Evolutionary conservation across 1,140 invertebrate species (phyloP), one percentile per base, ranked within the genome.

Genomic region (Megalopta genalis): DNA sequence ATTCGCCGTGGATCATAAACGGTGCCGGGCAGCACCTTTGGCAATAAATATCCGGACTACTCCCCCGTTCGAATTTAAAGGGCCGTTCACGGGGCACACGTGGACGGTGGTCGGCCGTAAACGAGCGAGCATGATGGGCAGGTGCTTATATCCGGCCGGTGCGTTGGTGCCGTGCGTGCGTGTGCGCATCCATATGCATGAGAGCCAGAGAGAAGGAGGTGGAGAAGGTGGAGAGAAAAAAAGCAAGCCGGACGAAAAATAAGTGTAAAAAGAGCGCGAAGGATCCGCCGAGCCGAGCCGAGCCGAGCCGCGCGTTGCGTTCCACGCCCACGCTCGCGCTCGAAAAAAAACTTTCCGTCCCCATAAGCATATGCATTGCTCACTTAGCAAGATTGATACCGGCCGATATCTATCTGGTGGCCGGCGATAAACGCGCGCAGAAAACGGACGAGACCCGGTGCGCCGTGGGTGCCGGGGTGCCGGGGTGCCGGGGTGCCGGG

Each of bases 81-180:
- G 70, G 80, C 78, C 67, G 64, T 73, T 81, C 84, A 86, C 82
- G n/a, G 9, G 21, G 54, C 21, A 57, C 54, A n/a, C 54, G n/a
- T 82, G 81, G 82, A 87, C 81, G 82, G 42, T 77, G 81, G 25
- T 65, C n/a, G 49, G 21, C 76, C 84, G 86, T 87, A 88, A 90
- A 90, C 82, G 87, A 81, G 86, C 87, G 88, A 81, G 86, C 84
- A 86, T 87, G 88, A 91, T 86, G 85, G 88, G 91, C 91, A 92
- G 91, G 90, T 92, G 91, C 85, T 87, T 90, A 90, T 91, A 90
- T 92, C 91, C 91, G 89, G 90, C 87, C 87, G 88, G 88, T 88
- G 89, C 60, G 21, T n/a, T 57, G 54, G 54, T 68, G n/a, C n/a
- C n/a, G n/a, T n/a, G 81, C 82, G 76, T 83, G 52, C 62, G 78